These are phyloP conservation scores for Luidia sarsii DNA, from an alignment of 53 echinoderm and acorn worm genomes.

Conservation along the genomic window DNA sequence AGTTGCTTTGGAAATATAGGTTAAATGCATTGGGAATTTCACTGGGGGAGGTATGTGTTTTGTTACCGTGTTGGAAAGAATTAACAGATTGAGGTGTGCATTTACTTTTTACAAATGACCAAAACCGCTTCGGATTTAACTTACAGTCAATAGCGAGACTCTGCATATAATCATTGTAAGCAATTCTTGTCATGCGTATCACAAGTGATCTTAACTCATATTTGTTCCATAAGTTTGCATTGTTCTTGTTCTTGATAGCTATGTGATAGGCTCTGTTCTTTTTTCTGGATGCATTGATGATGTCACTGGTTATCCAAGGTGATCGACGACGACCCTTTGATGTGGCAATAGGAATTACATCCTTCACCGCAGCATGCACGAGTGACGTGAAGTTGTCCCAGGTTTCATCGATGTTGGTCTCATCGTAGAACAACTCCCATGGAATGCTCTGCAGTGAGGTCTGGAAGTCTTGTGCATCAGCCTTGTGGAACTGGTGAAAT, in stretches of 20 bases:
- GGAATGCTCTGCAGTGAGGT: background rate
- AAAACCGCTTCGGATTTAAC: background rate
- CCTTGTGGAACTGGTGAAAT: slow-evolving; percentile 4
- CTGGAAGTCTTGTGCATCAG: background rate
- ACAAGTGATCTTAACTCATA: background rate
- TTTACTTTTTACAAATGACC: no score
- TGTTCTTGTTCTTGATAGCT: no score
- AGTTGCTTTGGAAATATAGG: no score
- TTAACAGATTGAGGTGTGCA: no score
- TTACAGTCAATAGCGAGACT: no score
- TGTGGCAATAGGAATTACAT: slow-evolving; percentile 9
- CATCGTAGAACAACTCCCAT: background rate
- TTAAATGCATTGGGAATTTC: no score
- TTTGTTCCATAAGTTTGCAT: no score
- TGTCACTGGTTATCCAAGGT: slow-evolving; percentile 21
- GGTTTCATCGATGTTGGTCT: background rate
- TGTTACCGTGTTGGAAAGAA: no score
- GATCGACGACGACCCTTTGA: slow-evolving; percentile 15
- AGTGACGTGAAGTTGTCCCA: background rate
- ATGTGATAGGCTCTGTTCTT: no score
- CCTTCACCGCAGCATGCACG: slow-evolving; percentile 19
- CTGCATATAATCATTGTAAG: no score
- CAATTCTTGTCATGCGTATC: background rate
- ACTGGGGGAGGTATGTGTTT: no score
- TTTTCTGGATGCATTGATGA: no score